Conservation (phyloP, 2,888 invertebrate species). For the Drosophila greeni region DNA sequence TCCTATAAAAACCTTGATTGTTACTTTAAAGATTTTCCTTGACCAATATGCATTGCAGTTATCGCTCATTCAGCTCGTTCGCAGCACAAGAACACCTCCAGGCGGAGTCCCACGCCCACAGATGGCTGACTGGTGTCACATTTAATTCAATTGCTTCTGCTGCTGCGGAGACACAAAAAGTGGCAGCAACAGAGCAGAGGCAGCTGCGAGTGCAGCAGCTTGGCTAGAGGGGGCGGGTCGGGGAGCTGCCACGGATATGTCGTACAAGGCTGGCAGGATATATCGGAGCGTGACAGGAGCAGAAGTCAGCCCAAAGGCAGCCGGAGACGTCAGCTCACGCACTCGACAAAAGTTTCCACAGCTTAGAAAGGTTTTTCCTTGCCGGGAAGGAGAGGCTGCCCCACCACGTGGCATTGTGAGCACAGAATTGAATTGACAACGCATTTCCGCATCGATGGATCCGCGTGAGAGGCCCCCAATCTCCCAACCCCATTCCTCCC, state of each 20-base stretch:
- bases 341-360: conserved; percentile 57
- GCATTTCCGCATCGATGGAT: conserved; percentile 65
- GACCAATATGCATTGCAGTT: conserved; percentile 7
- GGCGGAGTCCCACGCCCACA: conserved; percentile 1
- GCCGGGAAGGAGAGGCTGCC: conserved; percentile 13
- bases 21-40: not conserved
- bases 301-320: conserved; percentile 36
- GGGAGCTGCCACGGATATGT: conserved; percentile 64
- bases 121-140: conserved; percentile 58
- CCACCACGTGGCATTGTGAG: conserved; percentile 13
- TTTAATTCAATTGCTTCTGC: conserved; percentile 68
- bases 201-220: conserved; percentile 35
- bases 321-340: conserved; percentile 46
- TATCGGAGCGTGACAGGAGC: conserved; percentile 70
- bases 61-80: not conserved
- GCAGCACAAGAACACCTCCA: not conserved
- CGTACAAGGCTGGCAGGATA: conserved; percentile 64
- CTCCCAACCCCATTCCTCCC: not conserved
- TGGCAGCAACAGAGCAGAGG: conserved; percentile 55
- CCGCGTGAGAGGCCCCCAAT: conserved; percentile 30
- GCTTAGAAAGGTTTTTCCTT: conserved; percentile 46
- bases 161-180: conserved; percentile 39
- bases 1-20: not conserved
- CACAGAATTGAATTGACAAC: conserved; percentile 71
- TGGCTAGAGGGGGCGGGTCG: not conserved